Evolutionary conservation across 2,888 invertebrate species (phyloP), one percentile per base, ranked within the genome.

Genomic region (Druceiella hillmani): DNA sequence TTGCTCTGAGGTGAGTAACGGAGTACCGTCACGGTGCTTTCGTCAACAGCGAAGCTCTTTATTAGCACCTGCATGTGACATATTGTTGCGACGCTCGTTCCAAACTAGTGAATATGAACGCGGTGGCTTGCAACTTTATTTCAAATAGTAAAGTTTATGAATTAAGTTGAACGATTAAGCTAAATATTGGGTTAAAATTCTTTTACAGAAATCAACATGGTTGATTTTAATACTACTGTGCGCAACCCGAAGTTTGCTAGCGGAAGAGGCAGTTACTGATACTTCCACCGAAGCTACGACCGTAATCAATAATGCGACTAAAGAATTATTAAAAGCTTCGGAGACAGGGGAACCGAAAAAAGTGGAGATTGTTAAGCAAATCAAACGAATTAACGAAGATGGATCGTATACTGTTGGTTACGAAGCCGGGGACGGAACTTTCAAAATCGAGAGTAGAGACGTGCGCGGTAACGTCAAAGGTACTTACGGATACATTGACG

Each of bases 371-470:
- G 78, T 88, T 15, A 87, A 87, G 57, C 84, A 87, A 61, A 85
- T 89, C 50, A 79, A 86, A 46, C 76, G 83, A 55, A 71, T 87
- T 2, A 88, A 88, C 57, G 82, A 84, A 34, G 88, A 88, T 56
- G 88, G 88, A 16, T 86, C 87, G 0, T 88, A 88, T 55, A 87
- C 87, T 1, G 85, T 85, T 45, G 88, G 88, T 1, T 88, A 86
- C 55, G 88, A 88, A 64, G 86, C 87, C 2, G 87, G 84, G 32
- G 88, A 88, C 58, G 88, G 88, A 3, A 84, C 86, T 0, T 88
- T 87, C 60, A 87, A 88, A 68, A 86, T 87, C 40, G 87, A 87
- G 64, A 87, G 83, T 53, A 70, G 87, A 44, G 86, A 86, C 59
- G 83, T 84, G 31, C 66, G 79, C 43, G 87, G 87, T 5, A 84